Evolutionary conservation across 2,113 vertebrate species (phyloP), one percentile per base, ranked within the genome.

Genomic region (Menura novaehollandiae): DNA sequence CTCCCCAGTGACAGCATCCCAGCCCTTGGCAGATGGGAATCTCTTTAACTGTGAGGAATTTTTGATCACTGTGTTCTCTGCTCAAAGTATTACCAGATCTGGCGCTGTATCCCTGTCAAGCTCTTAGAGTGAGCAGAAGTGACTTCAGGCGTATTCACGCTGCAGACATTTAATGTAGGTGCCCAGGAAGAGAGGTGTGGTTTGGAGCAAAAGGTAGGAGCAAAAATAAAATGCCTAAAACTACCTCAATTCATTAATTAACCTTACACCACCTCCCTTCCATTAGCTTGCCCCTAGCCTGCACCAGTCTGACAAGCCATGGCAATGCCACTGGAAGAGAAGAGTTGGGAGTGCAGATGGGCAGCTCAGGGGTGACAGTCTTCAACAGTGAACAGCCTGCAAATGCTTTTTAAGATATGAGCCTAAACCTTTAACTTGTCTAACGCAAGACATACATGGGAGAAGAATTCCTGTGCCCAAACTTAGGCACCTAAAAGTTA

Each of bases 201-300:
- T 89, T 93, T 76, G 63, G 44, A 87, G 44, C 63, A 35, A 68
- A 68, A 87, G 77, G 85, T 43, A 68, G 49, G 20, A 87, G 33
- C 68, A 87, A 84, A 91, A 91, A 28, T 63, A 51, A 80, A 91
- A 93, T 72, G 28, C 62, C 43, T 86, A 79, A 72, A 49, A 78
- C 79, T 10, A 75, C 58, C 26, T 67, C 15, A 41, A 2, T 71
- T 60, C 51, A 60, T 63, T 63, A 37, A 55, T 91, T 86, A 59
- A 83, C 53, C 28, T 41, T 30, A 44, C 21, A 33, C 35, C 53
- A 63, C 15, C 35, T 59, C 15, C 59, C 33, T 88, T 73, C 68
- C 35, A 7, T 58, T 32, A 68, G 53, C 35, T 89, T 53, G 35
- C 13, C 35, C 39, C 32, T 30, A 55, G n/a, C 53, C 22, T 64